Evolutionary conservation across 2,888 invertebrate genomes (phyloP).

Genomic region (Lepidochrysops patricia): DNA sequence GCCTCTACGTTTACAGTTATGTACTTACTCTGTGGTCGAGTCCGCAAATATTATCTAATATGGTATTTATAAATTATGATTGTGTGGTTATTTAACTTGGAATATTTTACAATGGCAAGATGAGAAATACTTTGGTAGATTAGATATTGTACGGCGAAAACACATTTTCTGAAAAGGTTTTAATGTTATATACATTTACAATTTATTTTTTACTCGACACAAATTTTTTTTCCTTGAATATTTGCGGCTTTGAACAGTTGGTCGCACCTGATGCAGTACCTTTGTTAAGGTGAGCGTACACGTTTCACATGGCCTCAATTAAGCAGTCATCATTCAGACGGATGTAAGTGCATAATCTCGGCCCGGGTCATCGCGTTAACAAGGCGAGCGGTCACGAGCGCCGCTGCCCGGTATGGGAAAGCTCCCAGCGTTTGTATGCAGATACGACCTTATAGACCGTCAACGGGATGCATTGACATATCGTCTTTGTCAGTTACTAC

Average conservation of each 20-base stretch:
- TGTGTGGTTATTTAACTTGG: conserved; percentile 5
- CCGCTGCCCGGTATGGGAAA: conserved; percentile 71
- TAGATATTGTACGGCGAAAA: conserved; percentile 1
- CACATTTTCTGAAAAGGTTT: too few species aligned
- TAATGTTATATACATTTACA: too few species aligned
- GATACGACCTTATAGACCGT: conserved; percentile 46
- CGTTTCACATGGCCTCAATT: conserved; percentile 61
- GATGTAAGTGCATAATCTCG: conserved; percentile 69
- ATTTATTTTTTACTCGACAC: not conserved
- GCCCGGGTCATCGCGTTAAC: conserved; percentile 65
- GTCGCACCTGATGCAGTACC: not conserved
- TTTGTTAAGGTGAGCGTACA: conserved; percentile 31
- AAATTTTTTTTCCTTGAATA: too few species aligned
- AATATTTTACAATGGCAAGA: conserved; percentile 14
- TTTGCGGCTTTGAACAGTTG: too few species aligned
- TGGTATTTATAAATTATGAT: conserved; percentile 8
- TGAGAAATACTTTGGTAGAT: not conserved
- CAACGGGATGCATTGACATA: conserved; percentile 17
- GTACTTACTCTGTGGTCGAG: conserved; percentile 39
- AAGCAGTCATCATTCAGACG: conserved; percentile 65
- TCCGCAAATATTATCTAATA: conserved; percentile 10
- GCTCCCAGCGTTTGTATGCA: conserved; percentile 62
- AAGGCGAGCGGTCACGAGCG: conserved; percentile 68
- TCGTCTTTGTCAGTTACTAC: not conserved
- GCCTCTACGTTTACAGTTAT: conserved; percentile 49